Percentiles rank a stretch among this genome's conserved stretches.
These are phyloP conservation scores for Calephelis perditalis DNA, from an alignment of 2,888 invertebrate genomes.

Conservation along the genomic window DNA sequence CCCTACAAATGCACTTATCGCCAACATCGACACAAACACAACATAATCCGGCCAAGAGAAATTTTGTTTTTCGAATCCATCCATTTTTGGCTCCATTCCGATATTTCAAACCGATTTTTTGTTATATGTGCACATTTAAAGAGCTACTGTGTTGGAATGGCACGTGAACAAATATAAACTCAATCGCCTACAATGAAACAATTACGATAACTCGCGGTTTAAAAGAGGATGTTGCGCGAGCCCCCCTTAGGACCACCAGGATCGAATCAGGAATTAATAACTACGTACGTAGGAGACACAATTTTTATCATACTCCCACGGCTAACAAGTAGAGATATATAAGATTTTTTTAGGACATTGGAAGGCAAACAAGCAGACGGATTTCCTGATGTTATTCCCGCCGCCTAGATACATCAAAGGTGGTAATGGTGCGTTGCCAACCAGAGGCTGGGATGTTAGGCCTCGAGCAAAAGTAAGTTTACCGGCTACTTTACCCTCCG, in stretches of 20 bases:
- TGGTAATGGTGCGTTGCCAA: no score
- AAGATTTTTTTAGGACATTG: no score
- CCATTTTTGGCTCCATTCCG: slow-evolving; percentile 52
- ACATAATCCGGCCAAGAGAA: slow-evolving; percentile 87
- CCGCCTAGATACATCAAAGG: no score
- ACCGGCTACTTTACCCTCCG: no score
- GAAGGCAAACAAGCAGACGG: no score
- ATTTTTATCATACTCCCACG: not conserved
- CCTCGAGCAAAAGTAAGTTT: no score
- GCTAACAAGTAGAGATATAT: no score
- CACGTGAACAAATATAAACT: slow-evolving; percentile 45
- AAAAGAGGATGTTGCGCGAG: slow-evolving; percentile 76
- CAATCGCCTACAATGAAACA: slow-evolving; percentile 75
- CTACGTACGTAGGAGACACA: slow-evolving; percentile 20
- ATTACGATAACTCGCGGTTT: slow-evolving; percentile 78
- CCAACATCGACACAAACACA: slow-evolving; percentile 87
- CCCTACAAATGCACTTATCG: slow-evolving; percentile 87
- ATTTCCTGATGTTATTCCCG: no score
- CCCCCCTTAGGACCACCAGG: slow-evolving; percentile 57
- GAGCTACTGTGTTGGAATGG: slow-evolving; percentile 51
- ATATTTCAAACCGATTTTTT: slow-evolving; percentile 38
- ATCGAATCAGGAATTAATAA: slow-evolving; percentile 57
- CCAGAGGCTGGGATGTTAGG: no score
- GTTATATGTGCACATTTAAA: slow-evolving; percentile 31
- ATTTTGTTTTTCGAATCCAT: slow-evolving; percentile 76